phyloP scores from a whole-genome alignment of 2,888 invertebrate species.

The Melangyna quadrimaculata region DNA sequence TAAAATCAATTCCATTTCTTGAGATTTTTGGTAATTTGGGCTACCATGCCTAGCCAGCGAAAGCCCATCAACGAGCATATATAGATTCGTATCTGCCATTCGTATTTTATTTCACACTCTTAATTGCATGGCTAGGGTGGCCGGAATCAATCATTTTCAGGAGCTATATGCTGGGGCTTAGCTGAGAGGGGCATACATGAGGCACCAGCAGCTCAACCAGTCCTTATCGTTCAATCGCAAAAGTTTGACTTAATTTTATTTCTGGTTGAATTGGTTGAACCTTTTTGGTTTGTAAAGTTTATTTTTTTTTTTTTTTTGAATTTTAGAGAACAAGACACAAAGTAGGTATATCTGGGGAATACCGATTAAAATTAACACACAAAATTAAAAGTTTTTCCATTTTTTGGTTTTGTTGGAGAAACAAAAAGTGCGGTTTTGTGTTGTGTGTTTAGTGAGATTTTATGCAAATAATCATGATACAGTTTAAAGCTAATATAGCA shows the following conservation, averaged over 20 bases:
- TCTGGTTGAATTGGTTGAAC: slow-evolving; percentile 2
- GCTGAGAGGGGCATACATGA: neutral
- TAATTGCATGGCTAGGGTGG: slow-evolving; percentile 70
- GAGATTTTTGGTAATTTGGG: slow-evolving; percentile 5
- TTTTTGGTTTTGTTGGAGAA: neutral
- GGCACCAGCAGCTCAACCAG: no score
- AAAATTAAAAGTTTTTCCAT: slow-evolving; percentile 57
- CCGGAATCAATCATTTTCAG: slow-evolving; percentile 70
- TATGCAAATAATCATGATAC: slow-evolving; percentile 64
- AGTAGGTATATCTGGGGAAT: neutral
- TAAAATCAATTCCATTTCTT: slow-evolving; percentile 62
- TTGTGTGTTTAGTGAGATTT: slow-evolving; percentile 57
- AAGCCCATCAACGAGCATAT: neutral
- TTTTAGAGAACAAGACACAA: slow-evolving; percentile 16
- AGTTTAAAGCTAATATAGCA: neutral
- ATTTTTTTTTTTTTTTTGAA: neutral
- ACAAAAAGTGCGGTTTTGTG: slow-evolving; percentile 40
- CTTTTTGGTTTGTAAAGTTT: no score
- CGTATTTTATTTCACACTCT: slow-evolving; percentile 71
- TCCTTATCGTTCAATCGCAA: slow-evolving; percentile 65
- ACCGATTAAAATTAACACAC: slow-evolving; percentile 38
- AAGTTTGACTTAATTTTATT: slow-evolving; percentile 61
- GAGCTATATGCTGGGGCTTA: neutral
- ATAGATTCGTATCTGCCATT: slow-evolving; percentile 54
- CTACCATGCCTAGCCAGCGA: slow-evolving; percentile 24